These are phyloP conservation scores for Eidolon dupreanum DNA, from an alignment of 2,797 vertebrate species.

Conservation along the genomic window DNA sequence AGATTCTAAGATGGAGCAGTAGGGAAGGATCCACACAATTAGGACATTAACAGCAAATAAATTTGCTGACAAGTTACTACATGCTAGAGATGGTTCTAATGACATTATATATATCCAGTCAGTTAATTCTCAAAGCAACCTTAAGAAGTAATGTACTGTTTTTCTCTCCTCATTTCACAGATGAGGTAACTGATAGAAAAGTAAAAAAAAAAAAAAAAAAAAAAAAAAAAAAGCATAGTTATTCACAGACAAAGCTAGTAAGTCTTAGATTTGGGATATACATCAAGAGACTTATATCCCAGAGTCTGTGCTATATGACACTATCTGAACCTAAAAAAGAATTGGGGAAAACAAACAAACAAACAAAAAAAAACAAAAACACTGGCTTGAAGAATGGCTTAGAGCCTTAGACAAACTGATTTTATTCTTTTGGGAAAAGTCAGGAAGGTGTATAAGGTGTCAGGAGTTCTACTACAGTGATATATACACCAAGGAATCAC, in stretches of 20 bases:
- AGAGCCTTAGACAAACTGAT: not conserved
- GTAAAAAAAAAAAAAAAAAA: not conserved
- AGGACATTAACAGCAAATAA: not conserved
- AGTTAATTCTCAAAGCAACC: not conserved
- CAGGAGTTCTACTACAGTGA: rapidly evolving
- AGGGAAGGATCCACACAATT: not conserved
- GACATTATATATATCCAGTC: not conserved
- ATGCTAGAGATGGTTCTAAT: not conserved
- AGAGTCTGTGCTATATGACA: not conserved
- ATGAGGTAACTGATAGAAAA: not conserved
- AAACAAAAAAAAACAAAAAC: not conserved
- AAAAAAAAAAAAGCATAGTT: not conserved
- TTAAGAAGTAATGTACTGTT: not conserved
- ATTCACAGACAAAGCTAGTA: not conserved
- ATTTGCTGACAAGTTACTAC: not conserved
- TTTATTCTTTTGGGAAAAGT: not conserved
- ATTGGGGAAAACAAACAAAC: not conserved
- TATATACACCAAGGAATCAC: not conserved
- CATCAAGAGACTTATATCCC: not conserved
- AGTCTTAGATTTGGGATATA: not conserved
- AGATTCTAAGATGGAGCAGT: not conserved
- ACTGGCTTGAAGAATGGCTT: not conserved
- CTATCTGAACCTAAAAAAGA: not conserved
- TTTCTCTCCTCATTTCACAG: not conserved
- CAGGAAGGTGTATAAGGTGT: not conserved